Evolutionary conservation across 2,888 invertebrate species (phyloP).

Genomic region (Eucera pruinosa): DNA sequence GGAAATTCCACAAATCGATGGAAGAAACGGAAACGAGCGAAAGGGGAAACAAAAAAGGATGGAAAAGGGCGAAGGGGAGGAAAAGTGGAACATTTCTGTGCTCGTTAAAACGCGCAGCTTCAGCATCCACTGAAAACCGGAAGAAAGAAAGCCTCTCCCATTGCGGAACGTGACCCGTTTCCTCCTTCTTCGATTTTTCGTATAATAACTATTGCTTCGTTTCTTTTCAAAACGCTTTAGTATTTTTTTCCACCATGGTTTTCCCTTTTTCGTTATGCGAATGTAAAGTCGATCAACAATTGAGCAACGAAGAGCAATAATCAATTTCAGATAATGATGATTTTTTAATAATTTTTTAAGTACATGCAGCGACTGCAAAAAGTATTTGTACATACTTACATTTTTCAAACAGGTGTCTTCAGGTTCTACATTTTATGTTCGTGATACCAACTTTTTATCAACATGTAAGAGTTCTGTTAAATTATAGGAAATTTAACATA

Average conservation of each 20-base stretch:
- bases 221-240: slow-evolving; percentile 23
- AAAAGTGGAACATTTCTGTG: slow-evolving; percentile 65
- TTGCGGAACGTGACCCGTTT: slow-evolving; percentile 60
- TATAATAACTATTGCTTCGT: slow-evolving; percentile 47
- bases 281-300: slow-evolving; percentile 10
- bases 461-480: too few species aligned
- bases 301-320: neutral
- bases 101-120: slow-evolving; percentile 68
- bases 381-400: too few species aligned
- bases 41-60: slow-evolving; percentile 53
- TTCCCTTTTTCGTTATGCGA: too few species aligned
- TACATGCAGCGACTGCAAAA: too few species aligned
- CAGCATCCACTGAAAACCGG: slow-evolving; percentile 64
- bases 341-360: too few species aligned
- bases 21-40: slow-evolving; percentile 58
- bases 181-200: slow-evolving; percentile 55
- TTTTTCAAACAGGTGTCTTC: too few species aligned
- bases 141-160: slow-evolving; percentile 56
- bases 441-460: too few species aligned
- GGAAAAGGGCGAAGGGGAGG: slow-evolving; percentile 24
- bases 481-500: too few species aligned
- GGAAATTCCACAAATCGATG: slow-evolving; percentile 60
- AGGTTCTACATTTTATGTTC: too few species aligned
- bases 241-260: neutral
- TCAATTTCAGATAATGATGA: too few species aligned